Base-by-base conservation (phyloP, 1,140 invertebrate genomes). In the Drosophila fuyamai region DNA sequence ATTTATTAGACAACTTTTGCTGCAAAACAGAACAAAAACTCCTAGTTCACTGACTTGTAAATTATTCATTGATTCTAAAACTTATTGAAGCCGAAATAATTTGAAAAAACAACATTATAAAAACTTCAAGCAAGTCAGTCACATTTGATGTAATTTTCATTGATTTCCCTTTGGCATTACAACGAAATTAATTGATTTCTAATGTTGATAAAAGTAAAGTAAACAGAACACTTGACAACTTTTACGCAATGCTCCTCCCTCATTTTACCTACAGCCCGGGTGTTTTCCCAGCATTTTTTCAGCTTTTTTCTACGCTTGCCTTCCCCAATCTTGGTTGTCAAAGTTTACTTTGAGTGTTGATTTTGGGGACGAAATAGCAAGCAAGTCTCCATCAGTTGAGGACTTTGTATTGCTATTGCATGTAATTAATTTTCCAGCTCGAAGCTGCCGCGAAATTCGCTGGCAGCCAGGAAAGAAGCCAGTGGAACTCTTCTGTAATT, bases 361-460 rank as follows among this genome's bases (percentile, higher is more conserved):
- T 80, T 83, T 84, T 79, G 63, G 76, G 80, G 71, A 61, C 58
- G 60, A 63, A 72, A 57, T 76, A 61, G 70, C 47, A 50, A 53
- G 57, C 43, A 71, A 18, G 58, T 57, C 54, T 46, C 46, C 67
- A 38, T 48, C 70, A 72, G 36, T 16, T n/a, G 36, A 41, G 41
- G 18, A 68, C 65, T 66, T 66, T 84, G 76, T 60, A 63, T 51
- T 79, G 75, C 72, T 65, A 76, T 84, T 76, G 72, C 65, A 57
- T 80, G 81, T 84, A 84, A 83, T 83, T 83, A 84, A 84, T 84
- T 83, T 80, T 80, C 44, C 53, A 71, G 68, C 68, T 72, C 29
- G 53, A 38, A 72, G 76, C 61, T 38, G 27, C 29, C 36, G 50
- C 62, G 29, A 16, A 53, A 38, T 55, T 35, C 63, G 54, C 18